Conservation (phyloP, 1,140 invertebrate genomes). For the Drosophila sechellia region DNA sequence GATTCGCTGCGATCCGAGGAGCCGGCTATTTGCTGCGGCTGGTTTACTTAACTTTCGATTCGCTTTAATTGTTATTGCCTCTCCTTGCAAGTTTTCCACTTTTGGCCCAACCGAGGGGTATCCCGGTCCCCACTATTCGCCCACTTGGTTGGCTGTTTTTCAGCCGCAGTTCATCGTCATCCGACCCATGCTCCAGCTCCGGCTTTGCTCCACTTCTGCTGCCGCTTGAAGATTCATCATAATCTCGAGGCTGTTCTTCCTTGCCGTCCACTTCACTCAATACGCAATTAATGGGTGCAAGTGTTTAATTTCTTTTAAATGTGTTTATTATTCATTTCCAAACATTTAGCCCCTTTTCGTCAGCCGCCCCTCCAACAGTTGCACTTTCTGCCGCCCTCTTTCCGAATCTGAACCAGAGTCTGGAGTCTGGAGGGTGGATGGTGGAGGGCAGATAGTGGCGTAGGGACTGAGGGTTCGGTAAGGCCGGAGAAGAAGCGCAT, state of each 20-base stretch:
- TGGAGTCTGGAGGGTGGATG: neutral
- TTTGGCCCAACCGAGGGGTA: neutral
- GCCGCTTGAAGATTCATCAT: constrained; percentile 6
- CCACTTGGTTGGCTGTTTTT: constrained; percentile 6
- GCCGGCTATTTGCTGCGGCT: constrained; percentile 10
- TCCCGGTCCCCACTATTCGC: neutral
- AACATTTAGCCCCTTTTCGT: constrained; percentile 59
- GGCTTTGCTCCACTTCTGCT: neutral
- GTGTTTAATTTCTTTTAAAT: constrained; percentile 80
- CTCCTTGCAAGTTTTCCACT: too few species aligned
- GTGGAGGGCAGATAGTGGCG: too few species aligned
- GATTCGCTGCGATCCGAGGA: constrained; percentile 22
- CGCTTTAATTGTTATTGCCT: constrained; percentile 38
- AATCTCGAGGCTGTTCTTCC: neutral
- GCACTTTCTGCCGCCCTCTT: neutral
- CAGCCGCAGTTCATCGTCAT: neutral
- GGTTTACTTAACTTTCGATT: constrained; percentile 29
- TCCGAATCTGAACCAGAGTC: neutral
- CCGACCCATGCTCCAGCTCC: neutral
- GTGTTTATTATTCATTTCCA: constrained; percentile 76
- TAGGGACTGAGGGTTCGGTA: too few species aligned
- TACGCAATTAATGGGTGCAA: constrained; percentile 64
- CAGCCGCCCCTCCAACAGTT: constrained; percentile 6
- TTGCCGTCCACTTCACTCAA: constrained; percentile 47
- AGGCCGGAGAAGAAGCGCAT: constrained; percentile 35